Base-by-base conservation (phyloP, 2,888 invertebrate genomes). In the Drosophila monieri region DNA sequence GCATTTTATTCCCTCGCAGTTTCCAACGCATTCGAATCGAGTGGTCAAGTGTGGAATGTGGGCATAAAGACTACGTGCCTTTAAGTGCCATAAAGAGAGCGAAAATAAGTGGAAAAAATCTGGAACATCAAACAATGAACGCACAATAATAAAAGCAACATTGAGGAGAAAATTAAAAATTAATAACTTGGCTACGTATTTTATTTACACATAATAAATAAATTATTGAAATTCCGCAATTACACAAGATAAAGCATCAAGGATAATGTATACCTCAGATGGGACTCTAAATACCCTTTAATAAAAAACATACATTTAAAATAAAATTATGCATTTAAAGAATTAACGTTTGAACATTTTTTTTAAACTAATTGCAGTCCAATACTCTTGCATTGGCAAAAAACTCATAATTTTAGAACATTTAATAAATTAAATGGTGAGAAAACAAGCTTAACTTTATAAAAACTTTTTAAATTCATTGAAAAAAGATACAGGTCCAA, bases 191-290 rank as follows among this genome's bases (percentile, higher is more conserved):
- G 44, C 51, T 48, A 73, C 44, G 74, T 51, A 68, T 80, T 81
- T 85, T 85, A 80, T 80, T 74, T 80, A 75, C 80, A 81, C 69
- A 69, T 66, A 73, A 83, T 86, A 84, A 88, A 88, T 85, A 84
- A 88, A 77, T 84, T 76, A 84, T 86, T 88, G 73, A 88, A 88
- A 84, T 84, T 84, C 88, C 88, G 71, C 64, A 72, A 75, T 74
- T 61, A 71, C 48, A 54, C 37, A 51, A 72, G 72, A 72, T 71
- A 69, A 69, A 60, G 56, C 60, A 56, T 60, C 37, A 15, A 57
- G 9, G 23, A 18, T 6, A 23, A 4, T 1, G 0, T 1, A 4
- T 5, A 2, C 10, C 8, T 9, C 0, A 21, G 18, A 18, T 14
- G 15, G 53, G 53, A 71, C 12, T 14, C 3, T 2, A 3, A 12